phyloP scores from a whole-genome alignment of 2,113 vertebrate genomes.

The Macaca nemestrina region DNA sequence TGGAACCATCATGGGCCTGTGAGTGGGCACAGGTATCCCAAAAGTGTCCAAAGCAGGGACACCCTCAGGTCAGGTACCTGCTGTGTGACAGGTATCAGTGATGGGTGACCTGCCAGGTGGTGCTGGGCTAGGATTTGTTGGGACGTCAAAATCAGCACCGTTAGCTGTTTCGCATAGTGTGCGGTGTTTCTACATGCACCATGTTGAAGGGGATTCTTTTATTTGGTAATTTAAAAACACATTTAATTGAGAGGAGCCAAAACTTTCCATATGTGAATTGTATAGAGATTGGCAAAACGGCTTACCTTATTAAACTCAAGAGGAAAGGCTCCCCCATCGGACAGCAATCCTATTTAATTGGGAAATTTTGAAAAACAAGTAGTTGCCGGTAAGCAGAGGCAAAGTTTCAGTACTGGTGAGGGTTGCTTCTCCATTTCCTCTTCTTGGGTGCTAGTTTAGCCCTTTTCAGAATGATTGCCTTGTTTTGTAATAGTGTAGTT shows the following conservation, averaged over 20 bases:
- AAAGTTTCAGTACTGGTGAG: not conserved
- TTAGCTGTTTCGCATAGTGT: not conserved
- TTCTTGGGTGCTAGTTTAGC: not conserved
- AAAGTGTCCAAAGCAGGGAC: not conserved
- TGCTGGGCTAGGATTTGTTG: not conserved
- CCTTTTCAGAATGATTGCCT: not conserved
- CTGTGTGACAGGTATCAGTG: not conserved
- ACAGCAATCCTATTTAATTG: not conserved
- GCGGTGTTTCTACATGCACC: not conserved
- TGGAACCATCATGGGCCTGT: not conserved
- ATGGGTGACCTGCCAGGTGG: not conserved
- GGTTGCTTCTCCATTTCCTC: not conserved
- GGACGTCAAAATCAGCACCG: not conserved
- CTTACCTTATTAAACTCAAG: not conserved
- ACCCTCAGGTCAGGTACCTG: not conserved
- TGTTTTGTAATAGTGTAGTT: not conserved
- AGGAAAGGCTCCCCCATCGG: not conserved
- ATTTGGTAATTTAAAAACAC: not conserved
- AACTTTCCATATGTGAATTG: not conserved
- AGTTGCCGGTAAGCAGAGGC: not conserved
- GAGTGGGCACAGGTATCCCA: not conserved
- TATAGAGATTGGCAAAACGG: not conserved
- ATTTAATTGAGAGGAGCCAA: not conserved
- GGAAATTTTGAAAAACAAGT: not conserved
- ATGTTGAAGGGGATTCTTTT: not conserved